These are phyloP conservation scores for Neoitamus cyanurus DNA, from an alignment of 2,888 invertebrate genomes.

Conservation along the genomic window DNA sequence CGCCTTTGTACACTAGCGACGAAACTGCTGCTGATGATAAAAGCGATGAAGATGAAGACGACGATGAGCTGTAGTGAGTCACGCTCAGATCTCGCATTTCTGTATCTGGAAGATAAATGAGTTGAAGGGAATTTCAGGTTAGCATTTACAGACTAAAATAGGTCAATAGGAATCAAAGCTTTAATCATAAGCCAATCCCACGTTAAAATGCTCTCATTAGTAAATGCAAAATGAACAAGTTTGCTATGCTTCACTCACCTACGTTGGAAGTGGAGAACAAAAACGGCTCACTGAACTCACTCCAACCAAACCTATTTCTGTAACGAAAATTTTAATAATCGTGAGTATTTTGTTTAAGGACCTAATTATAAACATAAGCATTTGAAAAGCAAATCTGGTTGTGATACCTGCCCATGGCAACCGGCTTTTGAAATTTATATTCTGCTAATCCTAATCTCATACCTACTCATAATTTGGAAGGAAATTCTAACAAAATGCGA, in stretches of 20 bases:
- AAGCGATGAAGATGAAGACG: conserved; percentile 30
- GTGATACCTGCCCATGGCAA: too few relatives aligned
- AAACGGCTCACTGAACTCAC: conserved; percentile 50
- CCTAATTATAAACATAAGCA: too few relatives aligned
- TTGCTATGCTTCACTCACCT: conserved; percentile 43
- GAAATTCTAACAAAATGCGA: too few relatives aligned
- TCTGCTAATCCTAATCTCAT: too few relatives aligned
- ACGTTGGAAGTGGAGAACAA: conserved; percentile 50
- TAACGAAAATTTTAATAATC: not conserved
- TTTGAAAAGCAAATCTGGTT: too few relatives aligned
- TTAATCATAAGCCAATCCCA: too few relatives aligned
- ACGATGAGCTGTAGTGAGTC: conserved; percentile 51
- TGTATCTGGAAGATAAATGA: conserved; percentile 45
- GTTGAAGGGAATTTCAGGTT: not conserved
- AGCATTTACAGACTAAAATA: too few relatives aligned
- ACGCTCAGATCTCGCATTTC: conserved; percentile 53
- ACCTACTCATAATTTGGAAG: too few relatives aligned
- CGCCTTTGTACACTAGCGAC: conserved; percentile 35
- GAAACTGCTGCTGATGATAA: conserved; percentile 31
- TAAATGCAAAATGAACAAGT: not conserved
- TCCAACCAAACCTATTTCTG: conserved; percentile 52
- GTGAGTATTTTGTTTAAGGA: not conserved
- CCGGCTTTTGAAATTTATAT: too few relatives aligned
- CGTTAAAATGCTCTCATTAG: not conserved
- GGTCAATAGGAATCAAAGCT: too few relatives aligned